Percentiles rank a stretch among this genome's conserved stretches.
These are phyloP conservation scores for Tetragonula clypearis DNA, from an alignment of 1,140 invertebrate species.

Conservation along the genomic window DNA sequence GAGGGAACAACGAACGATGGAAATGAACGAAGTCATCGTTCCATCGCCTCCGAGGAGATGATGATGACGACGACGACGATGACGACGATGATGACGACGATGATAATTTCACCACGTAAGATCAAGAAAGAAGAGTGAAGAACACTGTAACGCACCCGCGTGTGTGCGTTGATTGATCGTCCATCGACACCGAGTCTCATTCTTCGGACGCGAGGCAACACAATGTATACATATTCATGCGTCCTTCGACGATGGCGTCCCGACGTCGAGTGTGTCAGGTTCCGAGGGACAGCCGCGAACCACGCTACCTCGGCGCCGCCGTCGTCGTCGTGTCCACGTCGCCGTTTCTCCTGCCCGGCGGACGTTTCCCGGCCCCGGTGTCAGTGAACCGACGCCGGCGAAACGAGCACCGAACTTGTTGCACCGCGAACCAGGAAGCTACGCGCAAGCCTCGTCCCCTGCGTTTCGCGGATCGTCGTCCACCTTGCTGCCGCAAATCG, in stretches of 20 bases:
- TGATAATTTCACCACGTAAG: background rate
- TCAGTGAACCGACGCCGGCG: constrained; percentile 77
- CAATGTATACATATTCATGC: constrained; percentile 77
- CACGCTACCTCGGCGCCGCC: constrained; percentile 60
- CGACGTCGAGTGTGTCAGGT: constrained; percentile 76
- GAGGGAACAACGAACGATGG: background rate
- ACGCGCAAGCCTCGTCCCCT: constrained; percentile 58
- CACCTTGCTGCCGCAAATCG: background rate
- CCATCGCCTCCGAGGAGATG: too few relatives aligned
- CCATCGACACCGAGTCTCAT: constrained; percentile 39
- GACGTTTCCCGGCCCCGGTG: constrained; percentile 67
- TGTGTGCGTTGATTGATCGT: background rate
- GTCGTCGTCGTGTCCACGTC: constrained; percentile 57
- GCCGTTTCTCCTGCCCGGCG: constrained; percentile 25
- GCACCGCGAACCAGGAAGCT: constrained; percentile 63
- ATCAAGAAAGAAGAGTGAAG: background rate
- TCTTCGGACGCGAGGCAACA: constrained; percentile 28
- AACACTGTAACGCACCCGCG: background rate
- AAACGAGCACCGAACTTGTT: constrained; percentile 76
- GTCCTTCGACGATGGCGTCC: constrained; percentile 80
- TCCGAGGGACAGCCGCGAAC: constrained; percentile 40
- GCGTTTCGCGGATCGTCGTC: background rate
- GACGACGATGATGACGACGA: too few relatives aligned
- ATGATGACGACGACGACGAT: too few relatives aligned
- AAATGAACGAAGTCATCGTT: background rate